Evolutionary conservation across 1,140 invertebrate species (phyloP), one percentile per base, ranked within the genome.

Genomic region (Tetramorium alpestre): DNA sequence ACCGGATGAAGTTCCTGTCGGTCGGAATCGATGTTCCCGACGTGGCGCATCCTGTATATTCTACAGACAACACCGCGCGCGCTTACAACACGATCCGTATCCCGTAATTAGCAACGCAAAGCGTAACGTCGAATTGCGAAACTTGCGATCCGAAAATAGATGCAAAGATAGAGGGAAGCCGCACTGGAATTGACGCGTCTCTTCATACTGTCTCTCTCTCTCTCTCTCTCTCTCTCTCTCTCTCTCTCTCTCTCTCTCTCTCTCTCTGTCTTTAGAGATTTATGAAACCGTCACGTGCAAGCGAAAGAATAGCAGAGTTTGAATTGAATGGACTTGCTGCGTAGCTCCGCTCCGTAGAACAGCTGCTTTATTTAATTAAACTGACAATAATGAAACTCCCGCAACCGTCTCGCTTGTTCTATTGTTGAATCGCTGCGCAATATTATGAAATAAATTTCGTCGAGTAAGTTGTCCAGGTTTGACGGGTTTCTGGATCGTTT

Each of bases 361-460:
- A 90, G 89, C 88, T 91, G 92, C 91, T 88, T 91, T 90, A 89
- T 92, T 92, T 92, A 92, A 92, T 92, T 92, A 92, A 92, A 92
- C 87, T 69, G 80, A 89, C 88, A 87, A 90, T 85, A 85, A 62
- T 85, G 89, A 72, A 73, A 85, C 86, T 51, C 41, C 41, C 33
- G 67, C 60, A 85, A 65, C 58, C 88, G 73, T 87, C 88, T 76
- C 67, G 60, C 16, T 89, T 70, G 54, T 77, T 80, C 77, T 84
- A 84, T 84, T 84, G 80, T 84, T 72, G 77, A 89, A 89, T 86
- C 89, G 81, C 65, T 28, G 28, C 62, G 76, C 84, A 80, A 87
- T 92, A 91, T 92, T 91, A 88, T 89, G 78, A 92, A 92, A 92
- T 92, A 91, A 92, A 90, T 73, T 88, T 85, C 58, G 51, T 58